Percentiles rank a stretch among this genome's conserved stretches.
These are phyloP conservation scores for Atethmia centrago DNA, from an alignment of 2,888 invertebrate species.

Conservation along the genomic window DNA sequence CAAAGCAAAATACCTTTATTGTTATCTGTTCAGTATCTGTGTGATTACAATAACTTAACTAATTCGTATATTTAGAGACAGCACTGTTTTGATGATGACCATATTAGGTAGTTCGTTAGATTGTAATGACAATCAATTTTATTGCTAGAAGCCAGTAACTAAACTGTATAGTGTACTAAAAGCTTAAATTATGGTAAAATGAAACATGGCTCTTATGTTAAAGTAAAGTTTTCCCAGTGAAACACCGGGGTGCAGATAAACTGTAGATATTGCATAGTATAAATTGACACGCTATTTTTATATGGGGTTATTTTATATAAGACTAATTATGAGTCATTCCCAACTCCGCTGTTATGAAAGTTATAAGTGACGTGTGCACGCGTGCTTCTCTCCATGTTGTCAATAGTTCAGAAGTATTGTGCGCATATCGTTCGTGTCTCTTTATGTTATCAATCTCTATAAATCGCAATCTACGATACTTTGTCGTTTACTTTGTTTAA, in stretches of 20 bases:
- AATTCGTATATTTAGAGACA: constrained; percentile 52
- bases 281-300: constrained; percentile 67
- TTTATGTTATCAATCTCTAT: constrained; percentile 57
- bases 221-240: constrained; percentile 52
- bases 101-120: constrained; percentile 59
- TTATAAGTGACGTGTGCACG: constrained; percentile 21
- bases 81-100: constrained; percentile 53
- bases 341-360: constrained; percentile 32
- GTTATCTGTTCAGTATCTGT: constrained; percentile 55
- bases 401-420: constrained; percentile 20
- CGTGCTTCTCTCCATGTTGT: constrained; percentile 27
- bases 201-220: constrained; percentile 32
- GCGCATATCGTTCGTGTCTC: constrained; percentile 36
- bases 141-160: constrained; percentile 52
- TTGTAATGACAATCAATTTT: constrained; percentile 52
- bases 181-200: constrained; percentile 45
- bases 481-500: not conserved
- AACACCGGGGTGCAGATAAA: constrained; percentile 44
- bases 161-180: constrained; percentile 47
- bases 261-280: constrained; percentile 61
- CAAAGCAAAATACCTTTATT: constrained; percentile 62
- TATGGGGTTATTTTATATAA: constrained; percentile 61
- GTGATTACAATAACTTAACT: constrained; percentile 55
- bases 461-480: constrained; percentile 13
- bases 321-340: constrained; percentile 38